A percentile compares a stretch with the other conserved stretches of the same genome.
Conservation (phyloP, 2,113 vertebrate genomes). For the Brachyistius frenatus region DNA sequence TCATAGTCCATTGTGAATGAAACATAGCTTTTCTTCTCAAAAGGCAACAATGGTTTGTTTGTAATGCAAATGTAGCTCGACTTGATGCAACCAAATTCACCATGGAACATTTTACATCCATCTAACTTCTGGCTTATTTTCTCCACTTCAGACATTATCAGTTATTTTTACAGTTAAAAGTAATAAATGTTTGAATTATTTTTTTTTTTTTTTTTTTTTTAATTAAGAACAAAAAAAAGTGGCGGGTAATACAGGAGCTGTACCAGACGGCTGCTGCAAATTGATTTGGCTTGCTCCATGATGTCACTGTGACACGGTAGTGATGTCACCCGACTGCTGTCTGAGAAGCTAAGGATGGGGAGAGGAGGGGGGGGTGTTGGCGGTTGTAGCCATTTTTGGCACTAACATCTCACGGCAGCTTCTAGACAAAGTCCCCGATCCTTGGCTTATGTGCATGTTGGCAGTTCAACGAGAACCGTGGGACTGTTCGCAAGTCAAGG, state of each 20-base stretch:
- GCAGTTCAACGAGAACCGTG: not conserved
- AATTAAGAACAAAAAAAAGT: conserved; percentile 37
- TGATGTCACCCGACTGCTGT: not conserved
- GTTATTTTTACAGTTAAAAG: conserved; percentile 19
- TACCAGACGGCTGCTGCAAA: conserved; percentile 81
- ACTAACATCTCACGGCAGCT: conserved; percentile 35
- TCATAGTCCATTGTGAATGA: conserved; percentile 20
- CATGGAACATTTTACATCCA: conserved; percentile 24
- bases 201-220: too few relatives aligned
- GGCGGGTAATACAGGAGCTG: conserved; percentile 59
- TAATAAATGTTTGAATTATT: not conserved
- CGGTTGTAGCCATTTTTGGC: conserved; percentile 21
- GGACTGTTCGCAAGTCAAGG: not conserved
- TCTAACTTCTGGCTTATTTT: conserved; percentile 15
- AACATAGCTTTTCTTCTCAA: conserved; percentile 46
- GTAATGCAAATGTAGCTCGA: conserved; percentile 31
- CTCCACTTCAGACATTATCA: conserved; percentile 1
- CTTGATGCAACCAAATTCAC: conserved; percentile 3
- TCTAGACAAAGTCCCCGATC: conserved; percentile 21
- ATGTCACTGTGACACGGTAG: not conserved
- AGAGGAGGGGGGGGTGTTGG: not conserved
- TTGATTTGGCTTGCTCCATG: conserved; percentile 13
- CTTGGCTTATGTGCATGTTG: not conserved
- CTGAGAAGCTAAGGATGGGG: not conserved
- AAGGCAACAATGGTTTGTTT: conserved; percentile 75